A percentile compares a stretch with the other conserved stretches of the same genome.
Evolutionary conservation across 2,113 vertebrate genomes (phyloP).

Genomic region (Rhagologus leucostigma): DNA sequence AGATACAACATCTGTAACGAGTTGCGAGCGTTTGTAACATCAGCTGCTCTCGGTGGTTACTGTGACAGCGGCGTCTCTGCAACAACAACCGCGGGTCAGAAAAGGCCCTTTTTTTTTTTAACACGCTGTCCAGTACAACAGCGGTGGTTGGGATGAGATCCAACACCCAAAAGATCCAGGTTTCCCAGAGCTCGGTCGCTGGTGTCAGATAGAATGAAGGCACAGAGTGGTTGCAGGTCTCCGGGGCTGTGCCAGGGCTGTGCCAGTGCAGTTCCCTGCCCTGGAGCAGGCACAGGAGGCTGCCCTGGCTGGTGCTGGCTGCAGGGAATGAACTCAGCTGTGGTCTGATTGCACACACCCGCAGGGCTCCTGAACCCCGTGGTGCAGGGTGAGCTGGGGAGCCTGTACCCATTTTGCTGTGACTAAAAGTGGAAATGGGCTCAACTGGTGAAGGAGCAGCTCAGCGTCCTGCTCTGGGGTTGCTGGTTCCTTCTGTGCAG

Average conservation of each 20-base stretch:
- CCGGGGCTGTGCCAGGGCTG: not conserved
- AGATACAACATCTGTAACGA: not conserved
- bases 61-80: not conserved
- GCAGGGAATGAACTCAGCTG: not conserved
- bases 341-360: not conserved
- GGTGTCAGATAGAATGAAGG: not conserved
- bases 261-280: not conserved
- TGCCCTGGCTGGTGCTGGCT: not conserved
- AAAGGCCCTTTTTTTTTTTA: not conserved
- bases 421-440: not conserved
- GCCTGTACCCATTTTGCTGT: not conserved
- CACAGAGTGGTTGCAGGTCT: not conserved
- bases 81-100: not conserved
- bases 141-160: not conserved
- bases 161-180: not conserved
- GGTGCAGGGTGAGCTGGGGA: rapidly evolving
- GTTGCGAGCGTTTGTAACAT: not conserved
- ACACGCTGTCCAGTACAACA: not conserved
- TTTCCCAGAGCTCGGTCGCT: not conserved
- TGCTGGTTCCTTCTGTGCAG: not conserved
- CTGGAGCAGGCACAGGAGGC: not conserved
- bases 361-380: rapidly evolving
- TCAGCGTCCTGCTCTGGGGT: not conserved
- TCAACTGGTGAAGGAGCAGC: not conserved
- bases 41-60: not conserved